Evolutionary conservation across 2,888 invertebrate genomes (phyloP), one percentile per base, ranked within the genome.

Genomic region (Lydus trimaculatus): DNA sequence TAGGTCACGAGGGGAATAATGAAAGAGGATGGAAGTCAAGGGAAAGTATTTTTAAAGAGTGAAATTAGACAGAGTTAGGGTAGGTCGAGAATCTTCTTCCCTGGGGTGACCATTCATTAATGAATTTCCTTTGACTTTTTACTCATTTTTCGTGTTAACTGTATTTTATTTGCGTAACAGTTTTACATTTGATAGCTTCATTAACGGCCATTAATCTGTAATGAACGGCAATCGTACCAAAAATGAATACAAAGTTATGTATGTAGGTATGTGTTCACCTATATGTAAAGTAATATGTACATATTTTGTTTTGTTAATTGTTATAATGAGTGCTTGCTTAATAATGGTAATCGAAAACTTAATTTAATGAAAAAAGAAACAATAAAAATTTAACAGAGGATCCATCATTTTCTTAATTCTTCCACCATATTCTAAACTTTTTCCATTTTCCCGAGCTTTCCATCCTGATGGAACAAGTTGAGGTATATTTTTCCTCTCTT

Each of bases 41-140:
- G 81, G 83, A 84, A 84, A 84, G 84, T 84, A 83, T 84, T 84
- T 80, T 83, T 83, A 83, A 84, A 84, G 83, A 84, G 84, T 82
- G 83, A 84, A 84, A 84, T 84, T 84, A 84, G 82, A 82, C 81
- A 80, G 79, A 80, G 80, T 84, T 84, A 83, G 78, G 83, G 79
- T 80, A 84, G 84, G 84, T 84, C 84, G 80, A 77, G 83, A 75
- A 74, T 73, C 74, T 72, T 78, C 75, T 75, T 75, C 76, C 72
- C 72, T 69, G 72, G 71, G 71, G 71, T 76, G 77, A 74, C 77
- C 77, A 72, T 77, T 77, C 76, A 74, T 75, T 79, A 79, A 73
- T 69, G 66, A 65, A 65, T 64, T 63, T 63, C 58, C 52, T 60
- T 31, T 6, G 31, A 62, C 31, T 31, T 66, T 58, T 52, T 63